Evolutionary conservation across 2,888 invertebrate genomes (phyloP), one percentile per base, ranked within the genome.

Genomic region (Conchocele bisecta): DNA sequence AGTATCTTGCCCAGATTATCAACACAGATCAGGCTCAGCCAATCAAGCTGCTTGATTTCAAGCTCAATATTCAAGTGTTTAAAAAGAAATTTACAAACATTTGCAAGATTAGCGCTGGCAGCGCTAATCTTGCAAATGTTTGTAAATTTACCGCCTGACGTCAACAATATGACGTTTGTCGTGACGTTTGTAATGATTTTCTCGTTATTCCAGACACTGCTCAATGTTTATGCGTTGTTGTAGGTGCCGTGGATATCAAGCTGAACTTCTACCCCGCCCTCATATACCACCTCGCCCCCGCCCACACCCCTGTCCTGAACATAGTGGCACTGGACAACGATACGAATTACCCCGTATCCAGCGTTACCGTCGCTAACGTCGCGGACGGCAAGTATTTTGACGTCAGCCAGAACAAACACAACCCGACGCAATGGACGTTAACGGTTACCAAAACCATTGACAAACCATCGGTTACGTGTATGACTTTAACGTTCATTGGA

Each of bases 231-330:
- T 3, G 20, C 1, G 6, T 46, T 20, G 7, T 28, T 56, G 4
- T 29, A 56, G 56, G 56, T 59, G 33, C 20, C 46, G 31, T 31
- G 9, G 57, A 76, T 22, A 46, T 83, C 28, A 59, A 46, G 9
- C 80, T 85, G 1, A 73, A 70, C 7, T 82, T 83, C 7, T 77
- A 82, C 35, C 85, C 85, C 7, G 84, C 83, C 9, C 42, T 81
- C 3, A 75, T 86, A 4, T 81, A 83, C 51, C 59, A 76, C 24
- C 67, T 77, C 1, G 84, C 86, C 1, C 75, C 75, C 0, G 68
- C 75, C 0, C 76, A 68, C 9, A 79, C 81, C 1, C 68, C 82
- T 2, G 83, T 85, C 6, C 68, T 85, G 1, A 79, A 68, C 1
- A 79, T 86, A 3, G 75, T 44, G 4, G 84, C 79, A 0, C 81